Evolutionary conservation across 2,113 vertebrate genomes (phyloP), one percentile per base, ranked within the genome.

Genomic region (Anseranas semipalmata): DNA sequence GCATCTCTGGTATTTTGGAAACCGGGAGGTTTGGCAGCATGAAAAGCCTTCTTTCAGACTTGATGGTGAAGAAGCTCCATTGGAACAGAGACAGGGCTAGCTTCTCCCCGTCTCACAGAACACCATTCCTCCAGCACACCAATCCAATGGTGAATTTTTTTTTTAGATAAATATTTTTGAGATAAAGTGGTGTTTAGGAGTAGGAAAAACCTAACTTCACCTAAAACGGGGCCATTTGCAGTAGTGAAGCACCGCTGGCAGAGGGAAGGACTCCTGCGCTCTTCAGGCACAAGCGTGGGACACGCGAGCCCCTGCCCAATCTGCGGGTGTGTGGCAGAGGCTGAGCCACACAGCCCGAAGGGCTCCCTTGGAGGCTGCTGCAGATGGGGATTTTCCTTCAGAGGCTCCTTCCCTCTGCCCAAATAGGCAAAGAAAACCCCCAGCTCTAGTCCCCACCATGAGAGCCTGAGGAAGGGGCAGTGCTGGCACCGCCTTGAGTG

Each of bases 321-420:
- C 41, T 66, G 55, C 0, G 4, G 72, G 58, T 5, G 1, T 12
- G 52, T 9, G 2, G 56, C 5, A 28, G 56, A 84, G 52, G 81
- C 95, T 89, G 85, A 96, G 87, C 85, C 70, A 59, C 4, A 1
- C 60, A 59, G 18, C 46, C 63, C 87, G n/a, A 1, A 56, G 80
- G 68, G 75, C 88, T 92, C 86, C 96, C 93, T 84, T 93, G 92
- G 92, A 95, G 82, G 91, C 85, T 80, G 92, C 86, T 1, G 32
- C 85, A 85, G 50, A 43, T 60, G 85, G 76, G 72, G 55, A 60
- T 96, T 96, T 90, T 94, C 94, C 85, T 89, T 52, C 65, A 67
- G 20, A 56, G 22, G 9, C 43, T 39, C 18, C 16, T 76, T 89
- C 45, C 73, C 52, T 25, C 41, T 67, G 53, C 85, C 86, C 52